Evolutionary conservation across 2,888 invertebrate genomes (phyloP), one percentile per base, ranked within the genome.

Genomic region (Synanthedon myopaeformis): DNA sequence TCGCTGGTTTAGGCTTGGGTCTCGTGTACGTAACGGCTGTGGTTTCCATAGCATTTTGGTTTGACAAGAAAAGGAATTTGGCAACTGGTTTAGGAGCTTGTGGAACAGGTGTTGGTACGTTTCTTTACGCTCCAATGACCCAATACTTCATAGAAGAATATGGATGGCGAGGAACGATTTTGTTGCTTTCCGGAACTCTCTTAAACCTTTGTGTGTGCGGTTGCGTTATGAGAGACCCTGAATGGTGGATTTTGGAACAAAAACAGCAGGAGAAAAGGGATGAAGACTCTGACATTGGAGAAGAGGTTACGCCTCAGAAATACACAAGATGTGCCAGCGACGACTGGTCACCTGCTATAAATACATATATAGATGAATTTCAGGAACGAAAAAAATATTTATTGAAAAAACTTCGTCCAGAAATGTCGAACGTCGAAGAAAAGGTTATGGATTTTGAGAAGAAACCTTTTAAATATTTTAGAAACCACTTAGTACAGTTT

Each of bases 31-130:
- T 96, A 11, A 94, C 96, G 2, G 96, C 96, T 5, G 96, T 96
- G 4, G 96, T 96, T 4, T 94, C 94, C 54, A 94, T 97, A 56
- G 96, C 96, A 6, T 96, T 95, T 72, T 97, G 96, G 93, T 97
- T 97, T 76, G 96, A 96, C 66, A 94, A 94, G 76, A 93, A 93
- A 69, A 89, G 96, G 42, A 94, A 94, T 51, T 89, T 96, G 59
- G 96, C 96, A 4, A 95, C 95, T 4, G 95, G 96, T 2, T 85
- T 96, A 54, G 94, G 95, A 1, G 96, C 96, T 0, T 95, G 95
- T 64, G 96, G 96, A 5, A 95, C 95, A 0, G 96, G 96, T 0
- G 92, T 96, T 51, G 96, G 96, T 11, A 97, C 96, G 0, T 95
- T 96, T 67, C 82, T 96, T 0, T 96, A 95, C 71, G 95, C 96